These are phyloP conservation scores for Paedocypris micromegethes DNA, from an alignment of 2,797 vertebrate species.

Conservation along the genomic window DNA sequence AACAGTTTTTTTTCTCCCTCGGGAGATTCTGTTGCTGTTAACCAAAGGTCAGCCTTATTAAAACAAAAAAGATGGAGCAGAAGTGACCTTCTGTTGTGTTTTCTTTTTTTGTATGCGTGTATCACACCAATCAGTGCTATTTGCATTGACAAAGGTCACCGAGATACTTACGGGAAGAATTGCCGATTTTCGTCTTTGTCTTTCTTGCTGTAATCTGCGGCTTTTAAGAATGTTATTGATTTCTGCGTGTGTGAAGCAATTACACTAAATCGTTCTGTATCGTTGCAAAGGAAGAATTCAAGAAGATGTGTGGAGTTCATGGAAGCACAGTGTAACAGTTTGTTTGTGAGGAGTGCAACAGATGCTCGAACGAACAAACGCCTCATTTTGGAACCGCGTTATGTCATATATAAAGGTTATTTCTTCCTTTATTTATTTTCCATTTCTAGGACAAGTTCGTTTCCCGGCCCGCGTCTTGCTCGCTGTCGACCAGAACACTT, in stretches of 20 bases:
- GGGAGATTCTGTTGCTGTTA: constrained; percentile 56
- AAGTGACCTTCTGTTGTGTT: constrained; percentile 26
- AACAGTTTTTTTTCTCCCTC: constrained; percentile 49
- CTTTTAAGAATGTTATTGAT: background rate
- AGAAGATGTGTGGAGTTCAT: no score
- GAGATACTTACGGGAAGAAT: constrained; percentile 5
- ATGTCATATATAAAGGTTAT: constrained; percentile 14
- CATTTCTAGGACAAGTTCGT: constrained; percentile 14
- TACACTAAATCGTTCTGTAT: no score
- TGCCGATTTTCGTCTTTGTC: background rate
- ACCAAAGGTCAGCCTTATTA: constrained; percentile 43
- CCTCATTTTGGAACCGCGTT: background rate
- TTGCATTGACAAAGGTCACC: constrained; percentile 37
- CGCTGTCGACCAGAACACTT: constrained; percentile 29
- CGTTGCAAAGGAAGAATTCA: no score
- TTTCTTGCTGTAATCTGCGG: background rate
- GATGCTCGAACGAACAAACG: background rate
- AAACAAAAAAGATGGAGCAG: constrained; percentile 23
- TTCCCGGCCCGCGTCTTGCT: constrained; percentile 10
- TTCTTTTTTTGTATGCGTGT: background rate
- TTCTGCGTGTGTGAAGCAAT: no score
- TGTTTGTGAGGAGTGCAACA: background rate
- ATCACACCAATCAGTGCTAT: constrained; percentile 29
- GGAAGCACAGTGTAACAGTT: no score
- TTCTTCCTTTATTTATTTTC: constrained; percentile 26